A percentile compares a stretch with the other conserved stretches of the same genome.
Evolutionary conservation across 2,888 invertebrate genomes (phyloP).

Genomic region (Sabellastarte sp.): DNA sequence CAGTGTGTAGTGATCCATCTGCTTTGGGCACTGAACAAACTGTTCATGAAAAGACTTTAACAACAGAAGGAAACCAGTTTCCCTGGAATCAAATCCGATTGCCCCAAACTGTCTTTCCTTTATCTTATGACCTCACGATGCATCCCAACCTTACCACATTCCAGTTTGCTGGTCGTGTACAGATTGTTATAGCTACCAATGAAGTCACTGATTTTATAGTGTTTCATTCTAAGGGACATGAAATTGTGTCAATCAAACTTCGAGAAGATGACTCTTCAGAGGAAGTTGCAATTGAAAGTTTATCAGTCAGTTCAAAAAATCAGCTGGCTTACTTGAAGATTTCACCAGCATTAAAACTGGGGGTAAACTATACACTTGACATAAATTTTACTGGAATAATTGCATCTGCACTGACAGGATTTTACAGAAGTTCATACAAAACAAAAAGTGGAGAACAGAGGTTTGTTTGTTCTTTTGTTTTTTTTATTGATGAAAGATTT

Average conservation of each 20-base stretch:
- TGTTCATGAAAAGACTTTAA: slow-evolving; percentile 1
- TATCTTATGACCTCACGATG: slow-evolving; percentile 83
- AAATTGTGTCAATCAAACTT: background rate
- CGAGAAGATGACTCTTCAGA: slow-evolving; percentile 59
- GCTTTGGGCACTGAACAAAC: background rate
- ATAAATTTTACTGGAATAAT: slow-evolving; percentile 24
- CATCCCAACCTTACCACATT: slow-evolving; percentile 90
- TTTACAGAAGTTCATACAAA: slow-evolving; percentile 30
- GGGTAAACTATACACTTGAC: slow-evolving; percentile 12
- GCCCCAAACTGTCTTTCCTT: slow-evolving; percentile 54
- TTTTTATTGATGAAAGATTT: too few species aligned
- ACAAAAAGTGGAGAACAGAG: slow-evolving; percentile 19
- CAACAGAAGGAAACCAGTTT: slow-evolving; percentile 47
- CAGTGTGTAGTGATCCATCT: background rate
- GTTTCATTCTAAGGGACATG: slow-evolving; percentile 45
- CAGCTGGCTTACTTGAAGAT: slow-evolving; percentile 68
- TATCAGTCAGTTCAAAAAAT: slow-evolving; percentile 71
- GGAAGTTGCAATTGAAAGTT: slow-evolving; percentile 75
- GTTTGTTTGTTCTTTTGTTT: too few species aligned
- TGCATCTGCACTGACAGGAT: slow-evolving; percentile 23
- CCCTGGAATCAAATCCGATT: slow-evolving; percentile 57
- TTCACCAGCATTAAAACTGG: slow-evolving; percentile 7
- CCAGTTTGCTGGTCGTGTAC: slow-evolving; percentile 75
- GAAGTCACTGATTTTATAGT: slow-evolving; percentile 51
- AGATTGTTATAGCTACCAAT: slow-evolving; percentile 40